A percentile compares a stretch with the other conserved stretches of the same genome.
These are phyloP conservation scores for Pedionomus torquatus DNA, from an alignment of 2,113 vertebrate species.

Conservation along the genomic window DNA sequence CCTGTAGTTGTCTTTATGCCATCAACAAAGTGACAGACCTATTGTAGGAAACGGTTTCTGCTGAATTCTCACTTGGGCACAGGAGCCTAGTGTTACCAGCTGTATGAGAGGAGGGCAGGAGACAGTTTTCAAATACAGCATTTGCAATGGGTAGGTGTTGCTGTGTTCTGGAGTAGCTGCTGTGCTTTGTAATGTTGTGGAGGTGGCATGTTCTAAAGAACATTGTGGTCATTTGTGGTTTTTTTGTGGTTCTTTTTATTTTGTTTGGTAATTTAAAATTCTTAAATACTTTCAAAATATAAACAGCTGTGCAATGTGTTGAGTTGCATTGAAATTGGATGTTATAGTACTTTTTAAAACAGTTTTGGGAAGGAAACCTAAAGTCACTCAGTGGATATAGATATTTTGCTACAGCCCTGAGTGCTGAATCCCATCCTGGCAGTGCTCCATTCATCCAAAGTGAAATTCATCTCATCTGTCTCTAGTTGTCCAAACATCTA, in stretches of 20 bases:
- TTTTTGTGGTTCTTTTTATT: background rate
- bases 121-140: background rate
- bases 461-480: background rate
- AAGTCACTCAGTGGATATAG: background rate
- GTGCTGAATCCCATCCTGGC: background rate
- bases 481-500: background rate
- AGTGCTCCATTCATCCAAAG: background rate
- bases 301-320: background rate
- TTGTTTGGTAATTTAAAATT: background rate
- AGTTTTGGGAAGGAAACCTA: background rate
- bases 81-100: background rate
- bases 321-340: background rate
- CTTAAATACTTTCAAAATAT: background rate
- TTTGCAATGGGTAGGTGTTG: background rate
- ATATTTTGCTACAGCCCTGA: background rate
- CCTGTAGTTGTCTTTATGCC: background rate
- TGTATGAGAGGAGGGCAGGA: background rate
- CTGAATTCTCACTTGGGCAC: background rate
- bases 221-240: fast-evolving
- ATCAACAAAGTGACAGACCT: background rate
- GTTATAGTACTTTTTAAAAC: background rate
- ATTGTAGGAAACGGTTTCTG: background rate
- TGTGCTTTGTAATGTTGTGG: background rate
- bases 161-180: background rate
- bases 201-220: background rate